These are phyloP conservation scores for Enteromius radiatus DNA, from an alignment of 2,797 vertebrate species.

Conservation along the genomic window DNA sequence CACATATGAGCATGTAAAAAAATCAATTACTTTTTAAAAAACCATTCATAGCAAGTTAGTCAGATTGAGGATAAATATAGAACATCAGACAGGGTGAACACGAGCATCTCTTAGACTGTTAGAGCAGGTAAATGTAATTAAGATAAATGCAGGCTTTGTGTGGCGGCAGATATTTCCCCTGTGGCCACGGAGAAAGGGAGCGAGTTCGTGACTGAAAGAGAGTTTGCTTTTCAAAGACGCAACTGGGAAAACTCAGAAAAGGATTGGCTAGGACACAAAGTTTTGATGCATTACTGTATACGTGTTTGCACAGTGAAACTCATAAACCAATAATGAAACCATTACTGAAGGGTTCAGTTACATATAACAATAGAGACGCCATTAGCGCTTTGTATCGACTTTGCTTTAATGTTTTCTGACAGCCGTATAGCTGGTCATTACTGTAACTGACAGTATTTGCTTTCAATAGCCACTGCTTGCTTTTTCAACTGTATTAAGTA, in stretches of 20 bases:
- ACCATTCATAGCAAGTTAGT: constrained; percentile 26
- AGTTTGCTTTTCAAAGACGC: constrained; percentile 39
- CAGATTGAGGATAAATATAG: constrained; percentile 27
- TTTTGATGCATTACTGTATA: constrained; percentile 32
- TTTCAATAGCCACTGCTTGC: background rate
- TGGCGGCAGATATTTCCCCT: constrained; percentile 46
- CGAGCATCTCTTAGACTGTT: constrained; percentile 40
- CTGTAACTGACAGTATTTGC: constrained; percentile 38
- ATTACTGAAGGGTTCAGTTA: constrained; percentile 35
- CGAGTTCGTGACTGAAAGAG: constrained; percentile 28
- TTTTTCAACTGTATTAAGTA: background rate
- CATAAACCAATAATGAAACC: constrained; percentile 42
- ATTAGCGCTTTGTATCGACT: constrained; percentile 26
- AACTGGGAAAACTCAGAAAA: constrained; percentile 27
- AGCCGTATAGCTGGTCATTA: constrained; percentile 36
- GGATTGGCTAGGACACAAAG: constrained; percentile 26
- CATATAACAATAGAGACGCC: background rate
- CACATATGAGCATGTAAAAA: constrained; percentile 5
- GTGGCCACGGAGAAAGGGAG: constrained; percentile 32
- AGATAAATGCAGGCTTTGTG: constrained; percentile 51
- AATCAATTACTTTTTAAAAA: constrained; percentile 32
- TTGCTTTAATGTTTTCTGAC: constrained; percentile 40
- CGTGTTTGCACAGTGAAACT: constrained; percentile 4
- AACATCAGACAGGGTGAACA: constrained; percentile 29
- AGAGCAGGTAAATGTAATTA: constrained; percentile 56